Base-by-base conservation (phyloP, 2,888 invertebrate species). In the Drosophila subquinaria region DNA sequence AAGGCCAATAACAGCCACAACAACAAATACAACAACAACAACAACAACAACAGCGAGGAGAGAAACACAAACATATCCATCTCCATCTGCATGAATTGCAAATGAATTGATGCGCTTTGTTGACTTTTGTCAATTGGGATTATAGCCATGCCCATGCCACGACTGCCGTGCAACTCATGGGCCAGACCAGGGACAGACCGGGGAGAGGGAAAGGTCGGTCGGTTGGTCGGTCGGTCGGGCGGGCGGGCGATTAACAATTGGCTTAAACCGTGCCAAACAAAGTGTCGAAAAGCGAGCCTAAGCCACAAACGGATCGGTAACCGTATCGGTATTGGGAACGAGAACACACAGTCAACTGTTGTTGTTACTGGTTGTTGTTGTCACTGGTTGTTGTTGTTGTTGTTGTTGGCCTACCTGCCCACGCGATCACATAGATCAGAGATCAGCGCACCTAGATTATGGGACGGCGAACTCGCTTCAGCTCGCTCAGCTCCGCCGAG, bases 71-170 rank as follows among this genome's bases (percentile, higher is more conserved):
- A 45, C 53, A 61, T 66, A 40, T 63, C 60, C 66, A 59, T 70
- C 69, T 73, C 45, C 69, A 69, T 85, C 79, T 82, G 86, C 85
- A 84, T 81, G 81, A 86, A 90, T 88, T 86, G 90, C 89, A 84
- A 84, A 84, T 84, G 90, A 84, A 88, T 90, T 84, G 87, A 90
- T 90, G 89, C 90, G 89, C 90, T 89, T 88, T 91, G 89, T 91
- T 89, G 90, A 90, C 90, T 91, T 89, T 88, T 86, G 83, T 89
- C 86, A 80, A 90, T 90, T 90, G 89, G 88, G 90, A 89, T 89
- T 89, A 90, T 74, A 69, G 70, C 27, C 27, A 27, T 27, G 27
- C 76, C 75, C 74, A 60, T 40, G 50, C 47, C 27, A 65, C 40
- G 45, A 47, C 15, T 35, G n/a, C 38, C 38, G 13, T 15, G n/a